These are phyloP conservation scores for Struthio camelus DNA, from an alignment of 2,113 vertebrate genomes.

Conservation along the genomic window DNA sequence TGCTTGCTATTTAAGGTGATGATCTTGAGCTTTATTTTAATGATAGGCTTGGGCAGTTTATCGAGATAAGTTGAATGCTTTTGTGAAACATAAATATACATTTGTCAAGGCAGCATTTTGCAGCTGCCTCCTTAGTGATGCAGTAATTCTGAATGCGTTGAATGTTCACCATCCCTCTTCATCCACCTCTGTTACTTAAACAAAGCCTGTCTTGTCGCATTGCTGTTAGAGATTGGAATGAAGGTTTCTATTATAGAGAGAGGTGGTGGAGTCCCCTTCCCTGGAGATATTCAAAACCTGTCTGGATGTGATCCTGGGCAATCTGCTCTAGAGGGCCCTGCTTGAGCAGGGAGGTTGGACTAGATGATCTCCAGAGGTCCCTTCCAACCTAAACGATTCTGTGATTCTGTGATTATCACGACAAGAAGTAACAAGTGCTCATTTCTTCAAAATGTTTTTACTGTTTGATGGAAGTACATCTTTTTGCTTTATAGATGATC, in stretches of 20 bases:
- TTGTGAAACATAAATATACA: no score
- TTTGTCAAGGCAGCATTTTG: not conserved
- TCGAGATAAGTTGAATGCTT: not conserved
- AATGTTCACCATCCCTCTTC: not conserved
- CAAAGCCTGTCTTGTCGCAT: not conserved
- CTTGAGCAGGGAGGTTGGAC: no score
- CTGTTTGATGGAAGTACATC: not conserved
- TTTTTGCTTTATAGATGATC: constrained; percentile 5
- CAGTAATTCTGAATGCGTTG: not conserved
- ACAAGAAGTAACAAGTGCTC: not conserved
- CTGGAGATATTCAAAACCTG: no score
- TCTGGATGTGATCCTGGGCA: no score
- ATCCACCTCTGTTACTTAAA: not conserved
- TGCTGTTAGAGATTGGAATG: not conserved
- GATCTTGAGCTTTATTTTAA: not conserved
- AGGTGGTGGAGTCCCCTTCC: no score
- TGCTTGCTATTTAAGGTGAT: not conserved
- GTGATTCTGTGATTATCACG: not conserved
- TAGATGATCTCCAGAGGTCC: no score
- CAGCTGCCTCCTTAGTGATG: not conserved
- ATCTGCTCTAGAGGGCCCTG: no score
- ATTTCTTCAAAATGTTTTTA: not conserved
- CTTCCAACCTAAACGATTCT: no score
- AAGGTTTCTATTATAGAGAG: not conserved
- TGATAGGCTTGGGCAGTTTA: not conserved